These are phyloP conservation scores for Drosophila emarginata DNA, from an alignment of 2,888 invertebrate species.

Conservation along the genomic window DNA sequence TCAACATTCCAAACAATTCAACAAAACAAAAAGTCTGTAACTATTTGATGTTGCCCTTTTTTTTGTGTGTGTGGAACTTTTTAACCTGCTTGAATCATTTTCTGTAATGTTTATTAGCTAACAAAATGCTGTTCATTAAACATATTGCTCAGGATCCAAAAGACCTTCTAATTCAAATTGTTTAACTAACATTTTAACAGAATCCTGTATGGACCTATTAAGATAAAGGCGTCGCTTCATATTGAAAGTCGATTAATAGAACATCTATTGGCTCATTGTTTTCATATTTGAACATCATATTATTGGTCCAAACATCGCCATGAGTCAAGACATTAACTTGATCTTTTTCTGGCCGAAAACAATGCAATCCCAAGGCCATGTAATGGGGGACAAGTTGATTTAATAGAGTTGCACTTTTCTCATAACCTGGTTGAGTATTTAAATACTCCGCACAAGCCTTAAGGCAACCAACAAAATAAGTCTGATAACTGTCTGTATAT, in stretches of 20 bases:
- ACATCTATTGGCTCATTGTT: slow-evolving; percentile 64
- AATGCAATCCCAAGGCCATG: slow-evolving; percentile 69
- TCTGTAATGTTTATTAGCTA: slow-evolving; percentile 67
- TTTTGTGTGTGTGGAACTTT: slow-evolving; percentile 22
- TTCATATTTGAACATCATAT: slow-evolving; percentile 78
- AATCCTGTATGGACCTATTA: slow-evolving; percentile 71
- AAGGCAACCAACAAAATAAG: slow-evolving; percentile 67
- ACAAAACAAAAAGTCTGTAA: slow-evolving; percentile 52
- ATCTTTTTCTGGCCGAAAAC: slow-evolving; percentile 60
- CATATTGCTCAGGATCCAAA: slow-evolving; percentile 64
- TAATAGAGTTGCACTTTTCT: slow-evolving; percentile 63
- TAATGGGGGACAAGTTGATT: slow-evolving; percentile 55
- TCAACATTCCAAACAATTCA: slow-evolving; percentile 63
- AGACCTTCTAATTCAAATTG: slow-evolving; percentile 75
- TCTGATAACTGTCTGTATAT: slow-evolving; percentile 68
- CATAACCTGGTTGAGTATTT: slow-evolving; percentile 58
- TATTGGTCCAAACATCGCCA: slow-evolving; percentile 80
- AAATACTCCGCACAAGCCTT: slow-evolving; percentile 66
- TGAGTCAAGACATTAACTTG: slow-evolving; percentile 76
- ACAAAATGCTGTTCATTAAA: slow-evolving; percentile 18
- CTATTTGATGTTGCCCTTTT: slow-evolving; percentile 26
- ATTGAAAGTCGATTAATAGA: slow-evolving; percentile 78
- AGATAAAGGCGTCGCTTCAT: slow-evolving; percentile 69
- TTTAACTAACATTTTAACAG: slow-evolving; percentile 65
- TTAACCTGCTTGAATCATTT: slow-evolving; percentile 12